A percentile compares a stretch with the other conserved stretches of the same genome.
Evolutionary conservation across 2,113 vertebrate genomes (phyloP).

Genomic region (Rana temporaria): DNA sequence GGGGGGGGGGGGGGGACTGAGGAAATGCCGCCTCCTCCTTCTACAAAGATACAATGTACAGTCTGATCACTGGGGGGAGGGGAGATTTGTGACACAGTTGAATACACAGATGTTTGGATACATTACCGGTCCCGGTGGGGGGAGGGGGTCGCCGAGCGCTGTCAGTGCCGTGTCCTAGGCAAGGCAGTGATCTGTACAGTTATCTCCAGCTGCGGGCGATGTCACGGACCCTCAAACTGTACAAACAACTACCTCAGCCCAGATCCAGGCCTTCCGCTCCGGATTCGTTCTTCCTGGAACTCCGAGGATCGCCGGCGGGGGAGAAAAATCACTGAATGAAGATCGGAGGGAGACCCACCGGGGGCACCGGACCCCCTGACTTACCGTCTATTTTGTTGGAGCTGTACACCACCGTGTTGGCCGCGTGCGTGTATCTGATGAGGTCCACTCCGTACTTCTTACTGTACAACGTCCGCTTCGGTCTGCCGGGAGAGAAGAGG

Average conservation of each 20-base stretch:
- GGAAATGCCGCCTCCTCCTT: too few relatives aligned
- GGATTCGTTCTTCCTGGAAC: background rate
- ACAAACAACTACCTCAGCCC: constrained; percentile 99
- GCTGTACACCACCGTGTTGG: constrained; percentile 98
- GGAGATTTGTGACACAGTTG: too few relatives aligned
- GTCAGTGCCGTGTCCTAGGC: constrained; percentile 88
- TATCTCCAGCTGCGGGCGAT: constrained; percentile 99
- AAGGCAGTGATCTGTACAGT: constrained; percentile 99
- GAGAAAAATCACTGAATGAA: background rate
- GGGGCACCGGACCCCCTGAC: constrained; percentile 60
- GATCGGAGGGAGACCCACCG: too few relatives aligned
- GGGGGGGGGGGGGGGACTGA: too few relatives aligned
- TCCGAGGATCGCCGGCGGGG: too few relatives aligned
- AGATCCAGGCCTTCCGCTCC: constrained; percentile 77
- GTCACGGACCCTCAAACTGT: constrained; percentile 99
- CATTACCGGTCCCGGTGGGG: too few relatives aligned
- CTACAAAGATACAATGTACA: too few relatives aligned
- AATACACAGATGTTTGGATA: background rate
- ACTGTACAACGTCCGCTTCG: constrained; percentile 97
- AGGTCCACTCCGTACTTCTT: constrained; percentile 99
- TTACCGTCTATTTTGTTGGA: constrained; percentile 99
- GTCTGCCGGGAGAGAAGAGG: constrained; percentile 73
- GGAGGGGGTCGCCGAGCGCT: constrained; percentile 32
- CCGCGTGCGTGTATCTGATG: constrained; percentile 97
- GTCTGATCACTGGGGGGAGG: too few relatives aligned